These are phyloP conservation scores for Paralichthys olivaceus DNA, from an alignment of 2,113 vertebrate genomes.

Conservation along the genomic window DNA sequence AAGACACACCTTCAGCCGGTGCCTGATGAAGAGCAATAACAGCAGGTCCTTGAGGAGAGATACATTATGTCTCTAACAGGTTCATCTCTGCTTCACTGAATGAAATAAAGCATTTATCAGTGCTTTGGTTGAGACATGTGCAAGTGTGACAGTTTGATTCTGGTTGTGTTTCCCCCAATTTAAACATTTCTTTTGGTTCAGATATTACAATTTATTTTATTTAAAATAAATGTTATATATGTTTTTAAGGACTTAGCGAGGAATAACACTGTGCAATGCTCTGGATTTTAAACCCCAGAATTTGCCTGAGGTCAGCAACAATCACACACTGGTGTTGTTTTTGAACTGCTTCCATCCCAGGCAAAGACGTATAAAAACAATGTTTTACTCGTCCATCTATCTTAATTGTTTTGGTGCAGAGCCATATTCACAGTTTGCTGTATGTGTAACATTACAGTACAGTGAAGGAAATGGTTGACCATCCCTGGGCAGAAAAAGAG, in stretches of 20 bases:
- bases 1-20: not conserved
- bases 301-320: not conserved
- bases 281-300: too few relatives aligned
- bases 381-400: not conserved
- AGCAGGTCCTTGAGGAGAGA: not conserved
- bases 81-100: not conserved
- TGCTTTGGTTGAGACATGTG: not conserved
- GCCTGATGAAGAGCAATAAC: not conserved
- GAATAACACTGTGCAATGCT: not conserved
- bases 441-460: not conserved
- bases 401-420: too few relatives aligned
- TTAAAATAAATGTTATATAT: not conserved
- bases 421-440: not conserved
- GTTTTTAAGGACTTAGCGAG: not conserved
- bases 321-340: not conserved
- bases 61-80: not conserved
- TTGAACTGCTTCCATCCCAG: not conserved
- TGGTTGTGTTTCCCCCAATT: not conserved
- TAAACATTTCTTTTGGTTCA: not conserved
- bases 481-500: not conserved
- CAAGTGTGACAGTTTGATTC: conserved; percentile 3
- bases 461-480: not conserved
- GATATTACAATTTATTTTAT: conserved; percentile 1
- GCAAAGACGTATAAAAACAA: too few relatives aligned
- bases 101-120: not conserved